A percentile compares a stretch with the other conserved stretches of the same genome.
Conservation (phyloP, 2,888 invertebrate genomes). For the Folsomia manolachei region DNA sequence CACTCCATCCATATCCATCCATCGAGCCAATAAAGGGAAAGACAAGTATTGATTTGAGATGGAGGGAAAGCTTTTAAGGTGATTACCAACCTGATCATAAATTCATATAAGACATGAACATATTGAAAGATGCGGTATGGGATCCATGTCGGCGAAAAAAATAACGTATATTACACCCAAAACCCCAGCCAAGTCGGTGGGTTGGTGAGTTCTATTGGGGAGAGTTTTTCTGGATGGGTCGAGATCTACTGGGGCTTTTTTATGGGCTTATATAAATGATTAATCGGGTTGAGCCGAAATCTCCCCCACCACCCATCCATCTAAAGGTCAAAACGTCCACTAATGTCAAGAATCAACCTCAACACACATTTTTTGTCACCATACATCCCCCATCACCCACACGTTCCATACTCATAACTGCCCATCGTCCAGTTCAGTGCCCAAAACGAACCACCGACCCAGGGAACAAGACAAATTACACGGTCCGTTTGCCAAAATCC, state of each 20-base stretch:
- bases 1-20: neutral
- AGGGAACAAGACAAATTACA: constrained; percentile 6
- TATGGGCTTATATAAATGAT: neutral
- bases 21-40: neutral
- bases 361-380: constrained; percentile 6
- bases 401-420: neutral
- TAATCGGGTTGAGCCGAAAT: neutral
- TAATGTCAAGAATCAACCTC: constrained; percentile 3
- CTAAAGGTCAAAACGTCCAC: neutral
- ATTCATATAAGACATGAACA: constrained; percentile 7
- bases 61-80: neutral
- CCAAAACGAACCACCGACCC: too few relatives aligned
- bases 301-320: neutral
- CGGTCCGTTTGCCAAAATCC: neutral
- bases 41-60: constrained; percentile 9
- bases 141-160: neutral
- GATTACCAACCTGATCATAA: neutral
- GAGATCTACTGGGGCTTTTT: neutral
- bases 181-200: neutral
- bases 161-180: neutral
- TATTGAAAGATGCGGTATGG: neutral
- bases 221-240: neutral
- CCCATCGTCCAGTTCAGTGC: neutral
- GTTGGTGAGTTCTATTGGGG: neutral
- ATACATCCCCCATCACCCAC: neutral